phyloP scores from a whole-genome alignment of 2,888 invertebrate species.

The Augochlorella aurata region DNA sequence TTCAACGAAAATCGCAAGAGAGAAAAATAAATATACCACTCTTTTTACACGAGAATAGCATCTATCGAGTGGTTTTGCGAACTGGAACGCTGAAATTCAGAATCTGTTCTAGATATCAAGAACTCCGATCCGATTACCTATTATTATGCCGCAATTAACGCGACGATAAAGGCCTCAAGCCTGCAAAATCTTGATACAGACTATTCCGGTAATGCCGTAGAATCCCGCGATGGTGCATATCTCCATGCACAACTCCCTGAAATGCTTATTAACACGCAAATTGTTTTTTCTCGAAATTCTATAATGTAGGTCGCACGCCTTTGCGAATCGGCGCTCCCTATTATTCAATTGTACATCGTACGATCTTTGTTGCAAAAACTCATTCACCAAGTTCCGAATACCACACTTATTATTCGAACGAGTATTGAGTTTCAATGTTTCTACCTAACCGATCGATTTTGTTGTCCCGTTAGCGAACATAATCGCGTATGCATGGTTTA shows the following conservation, averaged over 20 bases:
- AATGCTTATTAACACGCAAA: constrained; percentile 60
- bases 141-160: constrained; percentile 50
- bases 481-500: not conserved
- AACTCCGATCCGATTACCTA: constrained; percentile 34
- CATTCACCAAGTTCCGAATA: not conserved
- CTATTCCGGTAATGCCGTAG: constrained; percentile 55
- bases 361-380: not conserved
- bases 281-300: constrained; percentile 46
- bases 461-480: not conserved
- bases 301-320: not conserved
- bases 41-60: not conserved
- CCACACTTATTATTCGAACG: not conserved
- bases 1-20: too few species aligned
- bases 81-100: not conserved
- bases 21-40: not conserved
- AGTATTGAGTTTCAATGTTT: not conserved
- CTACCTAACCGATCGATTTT: not conserved
- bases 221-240: constrained; percentile 46
- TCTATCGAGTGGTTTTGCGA: not conserved
- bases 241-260: constrained; percentile 47
- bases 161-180: constrained; percentile 39
- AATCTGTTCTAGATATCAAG: constrained; percentile 16
- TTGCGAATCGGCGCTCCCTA: constrained; percentile 2
- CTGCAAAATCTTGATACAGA: constrained; percentile 60
- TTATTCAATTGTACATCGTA: constrained; percentile 22